phyloP scores from a whole-genome alignment of 2,113 vertebrate species.

The Dipodomys ordii region DNA sequence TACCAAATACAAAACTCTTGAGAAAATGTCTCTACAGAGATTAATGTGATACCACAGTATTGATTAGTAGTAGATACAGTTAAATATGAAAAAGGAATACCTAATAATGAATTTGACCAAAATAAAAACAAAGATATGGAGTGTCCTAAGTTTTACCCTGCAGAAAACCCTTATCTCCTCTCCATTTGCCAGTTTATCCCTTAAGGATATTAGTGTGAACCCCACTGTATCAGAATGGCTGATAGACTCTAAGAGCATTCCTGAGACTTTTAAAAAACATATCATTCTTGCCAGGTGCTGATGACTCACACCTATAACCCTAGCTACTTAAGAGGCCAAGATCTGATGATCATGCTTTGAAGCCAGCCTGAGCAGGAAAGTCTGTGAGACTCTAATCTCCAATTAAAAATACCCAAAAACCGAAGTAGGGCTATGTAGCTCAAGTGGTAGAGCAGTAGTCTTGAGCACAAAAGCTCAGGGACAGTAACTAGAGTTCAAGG shows the following conservation, averaged over 20 bases:
- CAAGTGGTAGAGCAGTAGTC: too few species aligned
- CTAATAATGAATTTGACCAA: slow-evolving; percentile 15
- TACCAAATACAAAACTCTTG: slow-evolving; percentile 11
- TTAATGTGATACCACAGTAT: neutral
- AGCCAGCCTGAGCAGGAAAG: too few species aligned
- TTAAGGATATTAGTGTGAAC: neutral
- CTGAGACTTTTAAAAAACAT: neutral
- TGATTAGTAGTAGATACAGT: neutral
- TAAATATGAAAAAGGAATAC: slow-evolving; percentile 24
- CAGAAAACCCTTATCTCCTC: neutral
- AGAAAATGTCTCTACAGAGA: slow-evolving; percentile 31
- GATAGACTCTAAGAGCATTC: neutral
- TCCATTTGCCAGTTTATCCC: neutral
- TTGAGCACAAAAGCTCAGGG: too few species aligned
- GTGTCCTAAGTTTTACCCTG: neutral
- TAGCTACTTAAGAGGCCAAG: too few species aligned
- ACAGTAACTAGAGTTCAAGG: too few species aligned
- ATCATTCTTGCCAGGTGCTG: too few species aligned
- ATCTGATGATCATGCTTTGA: too few species aligned
- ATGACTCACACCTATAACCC: too few species aligned
- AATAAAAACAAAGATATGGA: slow-evolving; percentile 4
- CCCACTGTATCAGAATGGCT: neutral
- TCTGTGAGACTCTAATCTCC: too few species aligned
- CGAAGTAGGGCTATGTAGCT: too few species aligned
- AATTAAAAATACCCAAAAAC: too few species aligned